Percentiles rank a stretch among this genome's conserved stretches.
These are phyloP conservation scores for Fregetta grallaria DNA, from an alignment of 2,113 vertebrate genomes.

Conservation along the genomic window DNA sequence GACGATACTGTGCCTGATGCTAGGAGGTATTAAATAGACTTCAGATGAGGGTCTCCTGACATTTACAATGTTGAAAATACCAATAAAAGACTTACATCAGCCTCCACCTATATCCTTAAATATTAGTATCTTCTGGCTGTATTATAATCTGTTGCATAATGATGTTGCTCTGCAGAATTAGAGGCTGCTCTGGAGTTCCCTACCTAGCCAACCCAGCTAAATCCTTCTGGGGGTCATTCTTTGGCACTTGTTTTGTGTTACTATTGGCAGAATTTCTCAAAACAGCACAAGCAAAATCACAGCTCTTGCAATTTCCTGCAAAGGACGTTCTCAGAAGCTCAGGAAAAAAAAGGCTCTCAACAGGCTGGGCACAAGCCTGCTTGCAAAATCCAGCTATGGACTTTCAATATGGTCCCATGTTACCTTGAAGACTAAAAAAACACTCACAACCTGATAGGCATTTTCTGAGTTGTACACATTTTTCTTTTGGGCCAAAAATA, in stretches of 20 bases:
- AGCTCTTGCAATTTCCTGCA: background rate
- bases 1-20: background rate
- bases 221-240: background rate
- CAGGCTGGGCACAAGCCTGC: background rate
- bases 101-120: background rate
- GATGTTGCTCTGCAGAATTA: background rate
- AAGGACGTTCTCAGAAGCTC: background rate
- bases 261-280: background rate
- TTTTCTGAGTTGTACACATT: background rate
- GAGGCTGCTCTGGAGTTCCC: background rate
- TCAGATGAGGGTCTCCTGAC: background rate
- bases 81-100: background rate
- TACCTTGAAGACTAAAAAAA: background rate
- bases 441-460: rapidly evolving
- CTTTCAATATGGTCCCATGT: background rate
- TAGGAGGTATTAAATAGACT: background rate
- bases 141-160: background rate
- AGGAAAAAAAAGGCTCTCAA: background rate
- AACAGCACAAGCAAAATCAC: background rate
- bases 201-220: background rate
- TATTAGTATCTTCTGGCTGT: background rate
- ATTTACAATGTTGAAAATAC: background rate
- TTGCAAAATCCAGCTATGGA: background rate
- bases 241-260: background rate
- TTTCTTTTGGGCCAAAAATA: background rate